These are phyloP conservation scores for Drosophila navojoa DNA, from an alignment of 1,140 invertebrate species.

Conservation along the genomic window DNA sequence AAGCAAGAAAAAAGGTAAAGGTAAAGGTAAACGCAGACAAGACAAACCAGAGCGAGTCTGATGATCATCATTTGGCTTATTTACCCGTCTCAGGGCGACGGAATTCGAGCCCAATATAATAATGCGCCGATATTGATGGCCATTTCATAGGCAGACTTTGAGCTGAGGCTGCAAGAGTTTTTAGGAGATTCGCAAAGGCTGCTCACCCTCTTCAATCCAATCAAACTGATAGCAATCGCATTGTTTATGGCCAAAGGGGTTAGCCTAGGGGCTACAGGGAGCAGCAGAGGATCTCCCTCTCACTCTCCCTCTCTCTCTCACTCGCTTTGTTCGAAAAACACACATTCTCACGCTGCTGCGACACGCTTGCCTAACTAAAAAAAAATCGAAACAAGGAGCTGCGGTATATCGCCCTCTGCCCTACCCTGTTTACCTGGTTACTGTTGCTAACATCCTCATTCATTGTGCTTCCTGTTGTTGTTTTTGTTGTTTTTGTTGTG, in stretches of 20 bases:
- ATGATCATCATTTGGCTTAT: slow-evolving; percentile 56
- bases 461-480: slow-evolving; percentile 30
- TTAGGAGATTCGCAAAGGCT: too few species aligned
- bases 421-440: slow-evolving; percentile 26
- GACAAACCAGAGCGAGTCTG: slow-evolving; percentile 17
- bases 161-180: not conserved
- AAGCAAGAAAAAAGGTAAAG: slow-evolving; percentile 2
- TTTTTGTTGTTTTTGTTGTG: slow-evolving; percentile 13
- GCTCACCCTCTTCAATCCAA: slow-evolving; percentile 46
- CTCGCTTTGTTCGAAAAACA: slow-evolving; percentile 17
- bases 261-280: not conserved
- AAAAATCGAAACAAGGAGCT: slow-evolving; percentile 35
- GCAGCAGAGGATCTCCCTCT: too few species aligned
- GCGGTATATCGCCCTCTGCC: slow-evolving; percentile 47
- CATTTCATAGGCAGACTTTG: slow-evolving; percentile 20
- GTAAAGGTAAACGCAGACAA: slow-evolving; percentile 1
- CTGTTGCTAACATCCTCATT: slow-evolving; percentile 27
- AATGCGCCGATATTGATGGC: slow-evolving; percentile 22
- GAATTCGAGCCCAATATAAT: slow-evolving; percentile 13
- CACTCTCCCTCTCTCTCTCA: too few species aligned
- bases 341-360: slow-evolving; percentile 68
- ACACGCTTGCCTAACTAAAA: slow-evolving; percentile 51
- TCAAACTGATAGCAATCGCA: slow-evolving; percentile 72
- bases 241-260: slow-evolving; percentile 61
- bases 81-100: slow-evolving; percentile 59